phyloP scores from a whole-genome alignment of 2,888 invertebrate species.

The Eilema sororculum region DNA sequence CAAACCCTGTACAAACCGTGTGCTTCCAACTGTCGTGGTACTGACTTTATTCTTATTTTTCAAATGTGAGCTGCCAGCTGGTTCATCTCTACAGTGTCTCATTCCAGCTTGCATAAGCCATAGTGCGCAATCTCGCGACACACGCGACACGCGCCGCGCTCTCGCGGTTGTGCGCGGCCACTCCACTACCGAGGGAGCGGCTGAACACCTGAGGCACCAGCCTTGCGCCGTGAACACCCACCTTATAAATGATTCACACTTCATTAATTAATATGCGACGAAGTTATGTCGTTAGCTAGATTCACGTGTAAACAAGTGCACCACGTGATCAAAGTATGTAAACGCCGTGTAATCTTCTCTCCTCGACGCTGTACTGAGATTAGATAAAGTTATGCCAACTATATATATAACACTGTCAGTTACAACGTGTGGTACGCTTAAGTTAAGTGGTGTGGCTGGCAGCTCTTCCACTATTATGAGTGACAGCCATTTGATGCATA shows the following conservation, averaged over 20 bases:
- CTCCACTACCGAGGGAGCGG: not conserved
- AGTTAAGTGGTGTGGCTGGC: not conserved
- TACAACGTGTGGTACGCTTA: not conserved
- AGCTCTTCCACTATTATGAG: not conserved
- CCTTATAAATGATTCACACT: conserved; percentile 51
- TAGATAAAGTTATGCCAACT: not conserved
- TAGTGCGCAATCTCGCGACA: not conserved
- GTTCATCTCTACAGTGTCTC: not conserved
- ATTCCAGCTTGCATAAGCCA: conserved; percentile 7
- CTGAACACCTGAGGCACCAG: not conserved
- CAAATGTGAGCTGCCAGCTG: not conserved
- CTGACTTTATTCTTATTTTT: not conserved
- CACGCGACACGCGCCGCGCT: not conserved
- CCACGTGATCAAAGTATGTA: not conserved
- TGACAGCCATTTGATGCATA: conserved; percentile 31
- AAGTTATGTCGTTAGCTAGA: not conserved
- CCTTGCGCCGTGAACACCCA: not conserved
- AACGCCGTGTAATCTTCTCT: not conserved
- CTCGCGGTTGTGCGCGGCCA: not conserved
- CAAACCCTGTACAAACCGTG: not conserved
- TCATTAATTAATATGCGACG: conserved; percentile 44
- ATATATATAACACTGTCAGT: not conserved
- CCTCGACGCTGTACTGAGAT: not conserved
- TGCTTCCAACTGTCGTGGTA: not conserved
- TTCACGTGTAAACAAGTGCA: not conserved